Conservation (phyloP, 2,113 vertebrate species). For the Ciconia stormi region DNA sequence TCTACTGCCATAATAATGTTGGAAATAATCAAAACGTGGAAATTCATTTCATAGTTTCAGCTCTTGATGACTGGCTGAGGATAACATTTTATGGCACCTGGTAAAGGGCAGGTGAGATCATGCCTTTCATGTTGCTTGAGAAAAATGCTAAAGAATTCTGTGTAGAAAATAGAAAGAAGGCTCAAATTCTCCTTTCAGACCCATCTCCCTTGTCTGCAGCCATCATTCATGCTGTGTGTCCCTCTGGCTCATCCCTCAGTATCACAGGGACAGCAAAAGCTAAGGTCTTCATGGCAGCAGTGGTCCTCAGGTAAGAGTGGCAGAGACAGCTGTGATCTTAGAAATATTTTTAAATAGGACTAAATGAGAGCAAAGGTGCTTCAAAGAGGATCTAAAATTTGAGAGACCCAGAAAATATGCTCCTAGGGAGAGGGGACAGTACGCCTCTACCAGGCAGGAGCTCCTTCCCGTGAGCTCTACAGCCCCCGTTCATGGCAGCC, state of each 20-base stretch:
- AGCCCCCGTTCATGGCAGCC: not conserved
- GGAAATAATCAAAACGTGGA: slow-evolving; percentile 27
- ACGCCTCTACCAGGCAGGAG: not conserved
- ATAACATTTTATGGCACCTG: not conserved
- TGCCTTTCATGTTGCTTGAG: not conserved
- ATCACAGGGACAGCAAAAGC: not conserved
- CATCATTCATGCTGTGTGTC: not conserved
- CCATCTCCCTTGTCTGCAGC: not conserved
- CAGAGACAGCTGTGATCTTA: not conserved
- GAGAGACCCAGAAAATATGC: not conserved
- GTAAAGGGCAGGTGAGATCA: not conserved
- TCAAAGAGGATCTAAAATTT: not conserved
- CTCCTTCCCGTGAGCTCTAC: not conserved
- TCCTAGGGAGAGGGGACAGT: not conserved
- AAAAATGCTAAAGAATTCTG: not conserved
- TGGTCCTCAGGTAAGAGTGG: not conserved
- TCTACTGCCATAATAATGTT: not conserved
- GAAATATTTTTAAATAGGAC: not conserved
- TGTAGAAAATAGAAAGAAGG: not conserved
- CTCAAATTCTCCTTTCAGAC: not conserved
- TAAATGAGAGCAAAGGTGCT: not conserved
- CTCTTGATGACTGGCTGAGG: not conserved
- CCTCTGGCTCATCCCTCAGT: not conserved
- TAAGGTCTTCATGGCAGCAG: not conserved
- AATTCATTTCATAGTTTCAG: not conserved